Evolutionary conservation across 1,140 invertebrate species (phyloP), one percentile per base, ranked within the genome.

Genomic region (Anastrepha obliqua): DNA sequence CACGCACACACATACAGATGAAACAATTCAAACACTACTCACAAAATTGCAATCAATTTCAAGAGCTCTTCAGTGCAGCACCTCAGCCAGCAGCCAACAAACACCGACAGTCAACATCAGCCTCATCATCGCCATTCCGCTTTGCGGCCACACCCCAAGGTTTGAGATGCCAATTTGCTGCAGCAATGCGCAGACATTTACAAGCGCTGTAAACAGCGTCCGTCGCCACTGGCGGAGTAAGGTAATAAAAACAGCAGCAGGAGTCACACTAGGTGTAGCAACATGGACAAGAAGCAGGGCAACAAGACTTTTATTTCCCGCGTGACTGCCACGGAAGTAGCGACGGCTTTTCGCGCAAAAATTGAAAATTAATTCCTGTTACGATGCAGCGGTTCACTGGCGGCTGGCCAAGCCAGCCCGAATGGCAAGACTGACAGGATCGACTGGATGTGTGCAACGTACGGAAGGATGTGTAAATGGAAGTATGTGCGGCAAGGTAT

Each of bases 341-440:
- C 44, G 44, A 81, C 74, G 74, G 74, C 47, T 55, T 81, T 81
- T 81, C 74, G 74, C 74, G 74, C 74, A 81, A 81, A 81, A 81
- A 81, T 81, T 81, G 47, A 81, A 81, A 81, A 81, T 81, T 81
- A 81, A 81, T 81, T 81, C 51, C 74, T 81, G 47, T 81, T 81
- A 29, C 74, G 51, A 55, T 9, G 74, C 20, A 55, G 74, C 7
- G 74, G 7, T 81, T 51, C 74, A 81, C 74, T 81, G 74, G n/a
- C 47, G 74, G 20, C 74, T 55, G 47, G 44, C 8, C 74, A 29
- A 17, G 44, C 70, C 15, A 20, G 29, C 15, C 47, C 51, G 17
- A 42, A 58, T 58, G n/a, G n/a, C 20, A 81, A 81, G 20, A 29
- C 74, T 51, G 47, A 55, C 47, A 55, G 44, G 47, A 47, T 8